Evolutionary conservation across 2,888 invertebrate species (phyloP).

Genomic region (Ormyrus thymus): DNA sequence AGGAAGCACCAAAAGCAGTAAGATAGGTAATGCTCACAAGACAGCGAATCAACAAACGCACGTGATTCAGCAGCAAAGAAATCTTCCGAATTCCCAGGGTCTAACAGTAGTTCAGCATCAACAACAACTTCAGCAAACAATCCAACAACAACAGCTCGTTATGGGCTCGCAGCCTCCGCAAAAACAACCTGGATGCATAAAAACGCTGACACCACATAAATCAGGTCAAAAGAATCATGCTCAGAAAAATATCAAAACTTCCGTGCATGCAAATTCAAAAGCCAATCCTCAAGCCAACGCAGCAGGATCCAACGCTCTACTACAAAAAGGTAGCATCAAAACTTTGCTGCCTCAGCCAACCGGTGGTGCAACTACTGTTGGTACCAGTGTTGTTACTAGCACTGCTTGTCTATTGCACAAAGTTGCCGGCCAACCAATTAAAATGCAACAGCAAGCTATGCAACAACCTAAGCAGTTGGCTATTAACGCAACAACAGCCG

Average conservation of each 20-base stretch:
- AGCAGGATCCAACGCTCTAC: constrained; percentile 24
- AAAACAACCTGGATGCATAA: constrained; percentile 71
- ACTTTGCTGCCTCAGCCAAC: constrained; percentile 59
- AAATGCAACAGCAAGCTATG: constrained; percentile 65
- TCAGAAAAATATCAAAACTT: constrained; percentile 74
- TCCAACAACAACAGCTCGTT: constrained; percentile 56
- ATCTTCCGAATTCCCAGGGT: constrained; percentile 69
- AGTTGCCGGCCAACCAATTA: constrained; percentile 60
- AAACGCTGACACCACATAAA: constrained; percentile 71
- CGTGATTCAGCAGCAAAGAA: constrained; percentile 46
- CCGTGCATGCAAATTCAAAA: constrained; percentile 64
- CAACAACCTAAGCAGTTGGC: constrained; percentile 67
- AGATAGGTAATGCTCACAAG: constrained; percentile 62
- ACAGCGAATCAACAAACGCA: constrained; percentile 59
- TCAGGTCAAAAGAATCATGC: constrained; percentile 74
- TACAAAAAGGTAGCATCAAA: constrained; percentile 60
- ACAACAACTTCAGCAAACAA: constrained; percentile 68
- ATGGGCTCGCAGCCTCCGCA: constrained; percentile 60
- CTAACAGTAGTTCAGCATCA: constrained; percentile 77
- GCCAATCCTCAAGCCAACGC: too few species aligned
- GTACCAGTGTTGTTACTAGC: constrained; percentile 34
- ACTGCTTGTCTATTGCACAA: constrained; percentile 7
- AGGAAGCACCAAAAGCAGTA: constrained; percentile 60
- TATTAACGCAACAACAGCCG: constrained; percentile 51
- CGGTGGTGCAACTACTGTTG: constrained; percentile 56